Base-by-base conservation (phyloP, 2,888 invertebrate genomes). In the Hypercompe scribonia region DNA sequence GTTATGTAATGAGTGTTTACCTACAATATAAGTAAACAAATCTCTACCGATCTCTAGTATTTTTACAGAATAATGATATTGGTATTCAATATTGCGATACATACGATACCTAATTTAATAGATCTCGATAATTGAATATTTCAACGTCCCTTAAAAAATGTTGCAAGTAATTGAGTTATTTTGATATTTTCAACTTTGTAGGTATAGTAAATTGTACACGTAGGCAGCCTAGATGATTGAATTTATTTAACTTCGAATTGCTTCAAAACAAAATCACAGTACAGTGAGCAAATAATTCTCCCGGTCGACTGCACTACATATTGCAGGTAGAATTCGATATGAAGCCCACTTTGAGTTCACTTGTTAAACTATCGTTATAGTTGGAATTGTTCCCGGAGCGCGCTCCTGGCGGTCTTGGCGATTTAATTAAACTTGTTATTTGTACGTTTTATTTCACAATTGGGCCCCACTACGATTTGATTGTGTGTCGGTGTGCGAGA, bases 391-490 rank as follows among this genome's bases (percentile, higher is more conserved):
- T 93, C 87, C 84, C 86, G 87, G 81, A 77, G 84, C 83, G 84
- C 85, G 85, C 86, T 84, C 78, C 78, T 82, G 82, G 85, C 85
- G 90, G 87, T 93, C 92, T 93, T 93, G 90, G 90, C 93, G 89
- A 95, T 95, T 95, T 95, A 95, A 95, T 95, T 95, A 95, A 95
- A 95, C 92, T 92, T 94, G 94, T 93, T 95, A 94, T 93, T 95
- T 94, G 93, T 93, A 92, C 91, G 92, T 95, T 95, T 95, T 94
- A 94, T 95, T 94, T 94, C 90, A 90, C 92, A 91, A 93, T 93
- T 90, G 92, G 90, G 87, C 87, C 87, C 87, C 87, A 88, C 88
- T 89, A 90, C 90, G 89, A 93, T 93, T 95, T 93, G 94, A 94
- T 92, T 93, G 92, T 91, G 90, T 86, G 90, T 86, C 87, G 89